Base-by-base conservation (phyloP, 2,888 invertebrate genomes). In the Ophioninae sp. region DNA sequence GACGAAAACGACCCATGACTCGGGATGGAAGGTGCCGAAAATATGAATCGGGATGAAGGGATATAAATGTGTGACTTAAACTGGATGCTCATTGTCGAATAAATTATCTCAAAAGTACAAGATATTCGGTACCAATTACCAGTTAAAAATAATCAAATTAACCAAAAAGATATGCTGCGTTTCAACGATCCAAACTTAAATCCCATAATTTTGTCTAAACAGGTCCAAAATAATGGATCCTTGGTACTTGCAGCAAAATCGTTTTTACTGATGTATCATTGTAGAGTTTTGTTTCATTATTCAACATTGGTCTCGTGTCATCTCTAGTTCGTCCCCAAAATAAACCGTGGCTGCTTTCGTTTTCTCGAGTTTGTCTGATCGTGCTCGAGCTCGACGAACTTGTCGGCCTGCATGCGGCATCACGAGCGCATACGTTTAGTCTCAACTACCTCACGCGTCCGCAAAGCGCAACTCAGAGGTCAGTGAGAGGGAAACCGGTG, bases 351-450 rank as follows among this genome's bases (percentile, higher is more conserved):
- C 61, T 77, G 67, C 73, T 78, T 78, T 73, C 56, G 63, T 68
- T 82, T 69, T 82, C 67, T 73, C 63, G 67, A 72, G 63, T 81
- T 78, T 78, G 81, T 82, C 56, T 73, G 77, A 73, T 82, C 37
- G 74, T 51, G 73, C 58, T 22, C 68, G 58, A 61, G 67, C 81
- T 72, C 51, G 73, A 63, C 67, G 56, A 63, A 13, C 77, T 73
- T 71, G 51, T 58, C 56, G 68, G 63, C 81, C 73, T 61, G 51
- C 51, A 13, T n/a, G 72, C 51, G 73, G 73, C 77, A 56, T 30
- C 61, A 63, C 56, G 41, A 51, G 51, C 51, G 56, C 73, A 41
- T 78, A 68, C 30, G 63, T 23, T 75, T 61, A 51, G 59, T 22
- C 17, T 73, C 44, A 68, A 59, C 68, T 68, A 73, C 73, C 78